A percentile compares a stretch with the other conserved stretches of the same genome.
phyloP scores from a whole-genome alignment of 1,140 invertebrate genomes.

The Neotoxoptera formosana region DNA sequence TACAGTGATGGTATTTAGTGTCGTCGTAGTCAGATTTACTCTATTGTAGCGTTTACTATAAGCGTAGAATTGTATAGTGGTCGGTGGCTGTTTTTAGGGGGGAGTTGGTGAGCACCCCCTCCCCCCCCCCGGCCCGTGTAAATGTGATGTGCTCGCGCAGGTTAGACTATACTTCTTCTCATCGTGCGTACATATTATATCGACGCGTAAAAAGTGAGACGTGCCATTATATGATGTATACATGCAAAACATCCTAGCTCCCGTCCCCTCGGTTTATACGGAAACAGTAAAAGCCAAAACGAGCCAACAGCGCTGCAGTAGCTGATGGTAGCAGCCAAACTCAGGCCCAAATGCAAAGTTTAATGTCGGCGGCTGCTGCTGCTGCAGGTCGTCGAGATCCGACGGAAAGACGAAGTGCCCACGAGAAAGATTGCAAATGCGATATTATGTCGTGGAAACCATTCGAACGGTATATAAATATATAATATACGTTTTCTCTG shows the following conservation, averaged over 20 bases:
- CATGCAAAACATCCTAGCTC: too few relatives aligned
- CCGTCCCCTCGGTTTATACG: neutral
- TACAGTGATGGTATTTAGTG: neutral
- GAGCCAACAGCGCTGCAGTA: neutral
- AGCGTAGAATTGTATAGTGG: too few relatives aligned
- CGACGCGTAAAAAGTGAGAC: neutral
- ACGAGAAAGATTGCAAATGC: neutral
- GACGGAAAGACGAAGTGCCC: neutral
- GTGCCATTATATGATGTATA: neutral
- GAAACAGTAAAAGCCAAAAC: neutral
- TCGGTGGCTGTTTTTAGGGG: neutral
- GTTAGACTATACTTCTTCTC: neutral
- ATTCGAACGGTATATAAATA: neutral
- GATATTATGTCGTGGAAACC: neutral
- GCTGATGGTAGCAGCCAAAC: neutral
- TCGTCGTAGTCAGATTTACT: neutral
- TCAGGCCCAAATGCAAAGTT: neutral
- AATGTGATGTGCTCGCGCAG: neutral
- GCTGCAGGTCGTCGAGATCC: neutral
- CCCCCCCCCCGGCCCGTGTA: neutral
- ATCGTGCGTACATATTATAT: neutral
- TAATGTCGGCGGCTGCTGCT: too few relatives aligned
- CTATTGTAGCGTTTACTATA: neutral
- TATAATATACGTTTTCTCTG: neutral
- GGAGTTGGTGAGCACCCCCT: too few relatives aligned